A percentile compares a stretch with the other conserved stretches of the same genome.
These are phyloP conservation scores for Drosophila macrothrix DNA, from an alignment of 2,888 invertebrate species.

Conservation along the genomic window DNA sequence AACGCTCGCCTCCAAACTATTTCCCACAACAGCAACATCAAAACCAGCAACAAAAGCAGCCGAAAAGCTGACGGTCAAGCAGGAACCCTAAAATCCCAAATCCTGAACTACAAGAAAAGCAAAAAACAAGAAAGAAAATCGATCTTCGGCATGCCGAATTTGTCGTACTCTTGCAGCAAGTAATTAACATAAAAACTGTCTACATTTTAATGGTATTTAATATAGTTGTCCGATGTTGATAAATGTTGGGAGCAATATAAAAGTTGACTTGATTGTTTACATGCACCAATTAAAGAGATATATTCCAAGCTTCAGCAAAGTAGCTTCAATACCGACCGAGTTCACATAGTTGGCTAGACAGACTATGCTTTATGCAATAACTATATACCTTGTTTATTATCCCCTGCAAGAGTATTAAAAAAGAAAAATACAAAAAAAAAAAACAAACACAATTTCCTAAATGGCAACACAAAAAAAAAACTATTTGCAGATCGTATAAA, in stretches of 20 bases:
- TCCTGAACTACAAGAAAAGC: constrained; percentile 17
- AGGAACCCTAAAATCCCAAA: constrained; percentile 47
- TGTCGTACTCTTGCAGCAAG: background rate
- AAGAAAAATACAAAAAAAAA: constrained; percentile 4
- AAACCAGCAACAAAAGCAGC: constrained; percentile 11
- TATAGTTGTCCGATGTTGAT: background rate
- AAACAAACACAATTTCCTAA: constrained; percentile 47
- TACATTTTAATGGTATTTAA: background rate
- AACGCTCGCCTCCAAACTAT: constrained; percentile 66
- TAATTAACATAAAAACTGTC: background rate
- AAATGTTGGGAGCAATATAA: background rate
- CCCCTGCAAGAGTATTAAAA: background rate
- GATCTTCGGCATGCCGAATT: background rate
- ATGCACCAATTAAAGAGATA: background rate
- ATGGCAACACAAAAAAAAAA: constrained; percentile 46
- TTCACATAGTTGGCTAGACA: background rate
- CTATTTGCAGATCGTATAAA: constrained; percentile 55
- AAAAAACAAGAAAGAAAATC: constrained; percentile 1
- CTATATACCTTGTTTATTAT: background rate
- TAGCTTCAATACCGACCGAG: background rate
- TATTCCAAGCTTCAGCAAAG: background rate
- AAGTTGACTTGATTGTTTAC: background rate
- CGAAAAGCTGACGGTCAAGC: constrained; percentile 40
- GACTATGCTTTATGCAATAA: background rate
- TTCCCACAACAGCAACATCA: constrained; percentile 46